These are phyloP conservation scores for Dascillus cervinus DNA, from an alignment of 2,888 invertebrate species.

Conservation along the genomic window DNA sequence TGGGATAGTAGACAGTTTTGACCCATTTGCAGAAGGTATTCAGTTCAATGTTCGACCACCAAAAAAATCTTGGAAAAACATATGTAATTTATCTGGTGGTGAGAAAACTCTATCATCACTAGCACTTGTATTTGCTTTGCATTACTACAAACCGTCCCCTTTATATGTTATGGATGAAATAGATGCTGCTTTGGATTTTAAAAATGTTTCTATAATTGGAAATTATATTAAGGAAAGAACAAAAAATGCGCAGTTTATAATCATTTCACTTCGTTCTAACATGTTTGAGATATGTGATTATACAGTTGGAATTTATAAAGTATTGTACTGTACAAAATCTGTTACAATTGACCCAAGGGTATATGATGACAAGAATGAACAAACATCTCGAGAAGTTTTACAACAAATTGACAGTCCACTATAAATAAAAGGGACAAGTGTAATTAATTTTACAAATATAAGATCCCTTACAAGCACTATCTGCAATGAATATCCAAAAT, in stretches of 20 bases:
- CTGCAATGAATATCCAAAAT: too few relatives aligned
- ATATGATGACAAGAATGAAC: conserved; percentile 16
- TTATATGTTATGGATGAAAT: conserved; percentile 99
- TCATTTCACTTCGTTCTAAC: conserved; percentile 91
- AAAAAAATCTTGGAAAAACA: conserved; percentile 98
- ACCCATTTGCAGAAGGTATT: conserved; percentile 95
- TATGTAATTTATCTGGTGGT: conserved; percentile 94
- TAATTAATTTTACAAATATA: too few relatives aligned
- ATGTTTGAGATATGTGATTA: conserved; percentile 96
- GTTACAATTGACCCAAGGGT: conserved; percentile 50
- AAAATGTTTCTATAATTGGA: conserved; percentile 96
- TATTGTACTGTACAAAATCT: conserved; percentile 77
- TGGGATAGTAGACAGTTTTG: conserved; percentile 87
- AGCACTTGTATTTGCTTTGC: conserved; percentile 93
- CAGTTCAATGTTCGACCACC: conserved; percentile 93
- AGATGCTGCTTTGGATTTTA: conserved; percentile 96
- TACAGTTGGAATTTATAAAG: conserved; percentile 94
- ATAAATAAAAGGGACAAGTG: too few relatives aligned
- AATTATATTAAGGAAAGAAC: conserved; percentile 97
- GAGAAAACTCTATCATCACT: conserved; percentile 96
- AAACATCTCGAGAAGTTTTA: too few relatives aligned
- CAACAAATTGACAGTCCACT: too few relatives aligned
- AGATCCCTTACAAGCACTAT: too few relatives aligned
- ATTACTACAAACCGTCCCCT: conserved; percentile 97
- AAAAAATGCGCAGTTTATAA: conserved; percentile 96